phyloP scores from a whole-genome alignment of 2,888 invertebrate species.

The Apocheima hispidaria region DNA sequence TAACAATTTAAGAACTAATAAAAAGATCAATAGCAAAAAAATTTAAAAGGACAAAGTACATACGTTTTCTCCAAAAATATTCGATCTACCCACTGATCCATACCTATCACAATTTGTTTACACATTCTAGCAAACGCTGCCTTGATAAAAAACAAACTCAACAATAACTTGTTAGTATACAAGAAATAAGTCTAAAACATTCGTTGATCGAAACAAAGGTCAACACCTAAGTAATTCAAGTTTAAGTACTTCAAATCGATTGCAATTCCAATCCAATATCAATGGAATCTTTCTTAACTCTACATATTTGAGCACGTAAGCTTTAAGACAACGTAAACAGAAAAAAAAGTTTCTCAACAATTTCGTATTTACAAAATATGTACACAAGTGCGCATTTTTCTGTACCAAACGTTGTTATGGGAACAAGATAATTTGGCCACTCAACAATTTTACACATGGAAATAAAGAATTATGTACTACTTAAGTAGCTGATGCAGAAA shows the following conservation, averaged over 20 bases:
- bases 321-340: conserved; percentile 71
- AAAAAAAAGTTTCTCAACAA: conserved; percentile 72
- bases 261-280: conserved; percentile 44
- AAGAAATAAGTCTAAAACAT: conserved; percentile 73
- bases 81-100: conserved; percentile 62
- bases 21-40: conserved; percentile 68
- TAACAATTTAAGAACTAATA: conserved; percentile 67
- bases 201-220: conserved; percentile 51
- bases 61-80: conserved; percentile 72
- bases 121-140: conserved; percentile 61
- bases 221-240: conserved; percentile 54
- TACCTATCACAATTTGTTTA: conserved; percentile 79
- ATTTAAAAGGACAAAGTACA: conserved; percentile 64
- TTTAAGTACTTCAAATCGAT: conserved; percentile 36
- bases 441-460: conserved; percentile 63
- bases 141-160: conserved; percentile 67
- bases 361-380: conserved; percentile 82
- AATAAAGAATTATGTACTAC: conserved; percentile 46
- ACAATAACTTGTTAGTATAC: conserved; percentile 73
- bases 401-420: conserved; percentile 56
- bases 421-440: conserved; percentile 78
- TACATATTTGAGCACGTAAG: conserved; percentile 82
- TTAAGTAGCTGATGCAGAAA: conserved; percentile 53
- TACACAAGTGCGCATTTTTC: conserved; percentile 74
- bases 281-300: conserved; percentile 40